These are phyloP conservation scores for Balanococcus diminutus DNA, from an alignment of 2,888 invertebrate species.

Conservation along the genomic window DNA sequence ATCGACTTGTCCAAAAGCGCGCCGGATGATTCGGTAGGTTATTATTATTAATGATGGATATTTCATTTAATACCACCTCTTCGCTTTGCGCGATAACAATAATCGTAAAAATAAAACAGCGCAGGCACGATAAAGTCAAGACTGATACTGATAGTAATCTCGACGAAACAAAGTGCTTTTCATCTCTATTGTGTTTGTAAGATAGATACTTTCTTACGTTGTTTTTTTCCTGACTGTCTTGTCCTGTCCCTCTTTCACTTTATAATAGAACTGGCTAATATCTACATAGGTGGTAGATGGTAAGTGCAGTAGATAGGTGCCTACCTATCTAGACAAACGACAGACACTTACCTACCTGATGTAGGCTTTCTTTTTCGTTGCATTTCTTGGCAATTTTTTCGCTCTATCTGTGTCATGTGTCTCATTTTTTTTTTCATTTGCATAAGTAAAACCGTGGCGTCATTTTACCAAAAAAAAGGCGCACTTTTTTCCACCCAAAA, in stretches of 20 bases:
- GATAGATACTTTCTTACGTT: neutral
- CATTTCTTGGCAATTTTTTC: neutral
- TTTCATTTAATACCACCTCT: slow-evolving; percentile 9
- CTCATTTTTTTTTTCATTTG: neutral
- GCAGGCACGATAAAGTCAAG: slow-evolving; percentile 53
- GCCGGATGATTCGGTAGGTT: neutral
- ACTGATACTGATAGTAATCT: slow-evolving; percentile 48
- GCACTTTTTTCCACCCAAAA: slow-evolving; percentile 15
- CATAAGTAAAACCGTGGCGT: neutral
- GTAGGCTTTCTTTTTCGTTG: neutral
- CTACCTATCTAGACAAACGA: neutral
- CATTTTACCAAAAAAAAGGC: neutral
- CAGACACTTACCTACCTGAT: neutral
- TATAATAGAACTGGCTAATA: neutral
- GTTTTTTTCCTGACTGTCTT: neutral
- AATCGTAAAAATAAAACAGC: slow-evolving; percentile 47
- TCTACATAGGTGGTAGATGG: no score
- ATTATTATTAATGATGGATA: slow-evolving; percentile 31
- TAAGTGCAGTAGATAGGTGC: no score
- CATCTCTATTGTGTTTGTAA: slow-evolving; percentile 2
- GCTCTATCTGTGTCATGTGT: neutral
- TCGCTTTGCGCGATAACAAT: slow-evolving; percentile 16
- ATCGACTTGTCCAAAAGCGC: neutral
- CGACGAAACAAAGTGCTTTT: slow-evolving; percentile 48
- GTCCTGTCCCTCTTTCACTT: neutral